phyloP scores from a whole-genome alignment of 2,113 vertebrate species.

The Mixornis gularis region DNA sequence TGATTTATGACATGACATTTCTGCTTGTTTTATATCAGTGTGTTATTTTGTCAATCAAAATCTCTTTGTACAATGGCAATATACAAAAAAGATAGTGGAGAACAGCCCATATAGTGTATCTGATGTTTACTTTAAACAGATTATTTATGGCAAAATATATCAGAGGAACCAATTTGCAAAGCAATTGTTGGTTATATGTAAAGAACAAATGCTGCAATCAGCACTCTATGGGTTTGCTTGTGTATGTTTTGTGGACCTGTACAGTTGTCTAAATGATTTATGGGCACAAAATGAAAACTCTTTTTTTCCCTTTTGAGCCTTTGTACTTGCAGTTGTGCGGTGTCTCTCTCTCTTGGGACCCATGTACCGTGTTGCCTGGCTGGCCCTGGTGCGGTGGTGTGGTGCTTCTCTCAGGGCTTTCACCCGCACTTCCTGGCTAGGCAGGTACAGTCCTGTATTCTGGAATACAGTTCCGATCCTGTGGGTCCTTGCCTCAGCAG shows the following conservation, averaged over 20 bases:
- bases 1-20: conserved; percentile 43
- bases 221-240: background rate
- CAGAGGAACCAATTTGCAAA: conserved; percentile 34
- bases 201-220: background rate
- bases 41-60: conserved; percentile 60
- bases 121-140: background rate
- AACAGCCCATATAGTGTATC: background rate
- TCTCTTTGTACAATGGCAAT: background rate
- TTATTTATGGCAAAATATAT: conserved; percentile 32
- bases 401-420: too few species aligned
- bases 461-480: too few species aligned
- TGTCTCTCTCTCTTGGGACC: too few species aligned
- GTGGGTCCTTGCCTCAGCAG: too few species aligned
- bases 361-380: too few species aligned
- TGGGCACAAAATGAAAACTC: background rate
- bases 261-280: conserved; percentile 18
- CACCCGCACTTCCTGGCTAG: too few species aligned
- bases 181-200: background rate
- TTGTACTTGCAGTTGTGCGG: background rate
- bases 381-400: too few species aligned
- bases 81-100: background rate
- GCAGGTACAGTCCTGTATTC: too few species aligned
- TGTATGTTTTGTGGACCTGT: background rate
- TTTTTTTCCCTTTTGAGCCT: background rate
- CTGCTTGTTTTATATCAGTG: conserved; percentile 1